Evolutionary conservation across 2,113 vertebrate species (phyloP), one percentile per base, ranked within the genome.

Genomic region (Pollimyrus isidori): DNA sequence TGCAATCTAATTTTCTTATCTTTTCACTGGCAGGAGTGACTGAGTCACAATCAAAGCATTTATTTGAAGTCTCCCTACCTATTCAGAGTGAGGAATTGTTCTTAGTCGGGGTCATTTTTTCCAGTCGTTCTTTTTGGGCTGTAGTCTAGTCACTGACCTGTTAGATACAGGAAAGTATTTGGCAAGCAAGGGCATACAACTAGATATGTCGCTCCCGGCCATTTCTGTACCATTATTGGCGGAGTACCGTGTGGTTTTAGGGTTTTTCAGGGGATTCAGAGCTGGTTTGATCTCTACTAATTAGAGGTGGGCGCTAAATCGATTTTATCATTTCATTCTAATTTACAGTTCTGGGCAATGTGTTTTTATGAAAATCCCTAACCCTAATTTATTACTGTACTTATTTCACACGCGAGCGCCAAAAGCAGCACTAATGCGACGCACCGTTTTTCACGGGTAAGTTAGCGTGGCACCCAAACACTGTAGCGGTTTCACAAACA

Each of bases 121-220:
- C 23, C 23, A 6, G 13, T 42, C 35, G 30, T 35, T 42, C 62
- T 26, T 42, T 35, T 87, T 85, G 48, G 35, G 35, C 45, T 89
- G 87, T 65, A 48, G 35, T 90, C 11, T 69, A 86, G 49, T 87
- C 69, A 85, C 53, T 89, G 90, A 39, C 62, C 83, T 62, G 82
- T 52, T 39, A 89, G 88, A 65, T 90, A 87, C 26, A 13, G n/a
- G 62, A 30, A 11, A 30, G 62, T 69, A 65, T 65, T 65, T 65
- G 62, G 62, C 62, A 65, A 65, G 62, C 62, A 65, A 30, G 62
- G n/a, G 9, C 62, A 11, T 1, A 65, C 7, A 65, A n/a, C 9
- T 30, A n/a, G 9, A n/a, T 65, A 26, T 26, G 35, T 35, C 35
- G 35, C 35, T 35, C 1, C 35, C 35, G 35, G 35, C 35, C 35